Conservation (phyloP, 2,113 vertebrate species). For the Labeo catla region DNA sequence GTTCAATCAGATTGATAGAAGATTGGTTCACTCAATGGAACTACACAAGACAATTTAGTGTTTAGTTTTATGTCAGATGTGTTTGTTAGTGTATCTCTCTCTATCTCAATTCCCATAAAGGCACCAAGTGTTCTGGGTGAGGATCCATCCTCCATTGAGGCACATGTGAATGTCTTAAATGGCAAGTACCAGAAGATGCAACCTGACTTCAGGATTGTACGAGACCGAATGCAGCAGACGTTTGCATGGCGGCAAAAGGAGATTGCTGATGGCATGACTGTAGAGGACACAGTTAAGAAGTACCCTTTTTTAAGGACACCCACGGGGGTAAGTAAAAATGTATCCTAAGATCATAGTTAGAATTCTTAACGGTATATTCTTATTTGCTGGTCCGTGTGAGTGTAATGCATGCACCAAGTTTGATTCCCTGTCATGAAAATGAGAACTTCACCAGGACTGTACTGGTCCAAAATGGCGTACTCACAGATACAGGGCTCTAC, state of each 20-base stretch:
- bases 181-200: conserved; percentile 14
- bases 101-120: conserved; percentile 2
- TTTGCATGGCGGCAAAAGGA: conserved; percentile 6
- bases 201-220: conserved; percentile 21
- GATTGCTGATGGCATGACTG: conserved; percentile 17
- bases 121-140: conserved; percentile 6
- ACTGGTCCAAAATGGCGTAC: background rate
- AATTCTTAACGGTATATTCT: background rate
- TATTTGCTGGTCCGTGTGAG: conserved; percentile 6
- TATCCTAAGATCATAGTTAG: background rate
- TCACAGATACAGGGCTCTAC: too few species aligned
- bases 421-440: conserved; percentile 5
- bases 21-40: too few species aligned
- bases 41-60: too few species aligned
- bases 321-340: background rate
- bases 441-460: conserved; percentile 11
- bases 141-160: conserved; percentile 12
- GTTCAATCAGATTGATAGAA: too few species aligned
- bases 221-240: background rate
- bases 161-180: background rate
- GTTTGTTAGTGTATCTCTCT: conserved; percentile 8
- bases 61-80: conserved; percentile 5
- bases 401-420: conserved; percentile 1
- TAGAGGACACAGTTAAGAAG: conserved; percentile 12
- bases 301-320: background rate